These are phyloP conservation scores for Nebria ingens DNA, from an alignment of 1,140 invertebrate genomes.

Conservation along the genomic window DNA sequence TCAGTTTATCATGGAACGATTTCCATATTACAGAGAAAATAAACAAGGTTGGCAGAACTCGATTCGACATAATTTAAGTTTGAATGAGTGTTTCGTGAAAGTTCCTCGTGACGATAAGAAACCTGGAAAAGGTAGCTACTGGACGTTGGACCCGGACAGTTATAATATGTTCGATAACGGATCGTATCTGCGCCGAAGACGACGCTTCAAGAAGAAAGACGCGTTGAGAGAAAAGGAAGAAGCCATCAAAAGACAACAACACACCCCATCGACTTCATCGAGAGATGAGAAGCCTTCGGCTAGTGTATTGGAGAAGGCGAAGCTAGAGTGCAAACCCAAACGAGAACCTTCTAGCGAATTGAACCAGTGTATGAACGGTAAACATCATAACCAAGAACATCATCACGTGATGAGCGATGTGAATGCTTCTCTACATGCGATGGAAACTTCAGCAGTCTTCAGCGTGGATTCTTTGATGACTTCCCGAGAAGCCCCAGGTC, in stretches of 20 bases:
- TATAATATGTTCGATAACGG: conserved; percentile 99
- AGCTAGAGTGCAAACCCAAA: conserved; percentile 50
- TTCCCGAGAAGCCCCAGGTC: conserved; percentile 25
- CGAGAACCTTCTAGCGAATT: conserved; percentile 49
- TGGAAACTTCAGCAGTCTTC: conserved; percentile 36
- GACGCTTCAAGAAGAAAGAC: conserved; percentile 95
- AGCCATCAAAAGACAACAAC: conserved; percentile 64
- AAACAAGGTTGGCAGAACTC: conserved; percentile 95
- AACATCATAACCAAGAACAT: conserved; percentile 28
- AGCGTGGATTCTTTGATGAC: conserved; percentile 45
- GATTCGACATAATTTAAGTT: conserved; percentile 89
- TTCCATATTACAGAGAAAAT: conserved; percentile 96
- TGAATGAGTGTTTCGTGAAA: conserved; percentile 99
- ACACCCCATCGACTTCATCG: conserved; percentile 39
- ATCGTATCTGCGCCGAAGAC: conserved; percentile 78
- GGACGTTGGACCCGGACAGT: conserved; percentile 92
- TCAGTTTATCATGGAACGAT: conserved; percentile 96
- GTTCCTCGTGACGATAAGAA: conserved; percentile 86
- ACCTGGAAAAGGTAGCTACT: conserved; percentile 93
- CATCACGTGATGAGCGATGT: conserved; percentile 38
- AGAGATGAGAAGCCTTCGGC: conserved; percentile 42
- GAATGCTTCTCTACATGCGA: conserved; percentile 35
- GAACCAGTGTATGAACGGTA: conserved; percentile 29
- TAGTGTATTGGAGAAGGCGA: conserved; percentile 40
- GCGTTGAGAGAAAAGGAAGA: conserved; percentile 80